These are phyloP conservation scores for Lasioglossum albipes DNA, from an alignment of 1,140 invertebrate genomes.

Conservation along the genomic window DNA sequence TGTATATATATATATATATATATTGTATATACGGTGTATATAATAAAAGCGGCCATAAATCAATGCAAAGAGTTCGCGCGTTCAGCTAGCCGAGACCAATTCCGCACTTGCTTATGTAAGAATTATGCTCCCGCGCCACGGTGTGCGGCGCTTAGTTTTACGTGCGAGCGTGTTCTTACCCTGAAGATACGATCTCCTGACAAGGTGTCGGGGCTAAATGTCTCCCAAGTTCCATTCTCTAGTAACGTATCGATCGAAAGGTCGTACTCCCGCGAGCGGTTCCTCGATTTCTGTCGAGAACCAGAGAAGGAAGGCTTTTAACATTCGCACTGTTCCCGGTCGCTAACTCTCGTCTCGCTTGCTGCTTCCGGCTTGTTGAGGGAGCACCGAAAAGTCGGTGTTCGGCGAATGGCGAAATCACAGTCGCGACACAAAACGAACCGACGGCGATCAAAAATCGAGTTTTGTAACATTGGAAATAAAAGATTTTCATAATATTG, in stretches of 20 bases:
- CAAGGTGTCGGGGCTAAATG: constrained; percentile 80
- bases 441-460: too few relatives aligned
- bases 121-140: constrained; percentile 37
- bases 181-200: constrained; percentile 81
- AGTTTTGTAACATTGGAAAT: too few relatives aligned
- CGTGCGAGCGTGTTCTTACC: constrained; percentile 75
- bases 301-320: constrained; percentile 75
- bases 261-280: constrained; percentile 78
- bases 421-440: not conserved
- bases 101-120: constrained; percentile 32
- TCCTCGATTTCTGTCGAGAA: constrained; percentile 80
- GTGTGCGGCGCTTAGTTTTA: constrained; percentile 36
- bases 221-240: constrained; percentile 84
- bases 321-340: constrained; percentile 33
- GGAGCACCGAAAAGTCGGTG: not conserved
- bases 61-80: constrained; percentile 48
- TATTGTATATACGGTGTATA: constrained; percentile 8
- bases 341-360: not conserved
- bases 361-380: not conserved
- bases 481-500: too few relatives aligned
- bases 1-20: too few relatives aligned
- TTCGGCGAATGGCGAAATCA: not conserved
- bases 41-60: constrained; percentile 52
- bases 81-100: constrained; percentile 44
- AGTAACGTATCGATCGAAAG: constrained; percentile 81